Percentiles rank a stretch among this genome's conserved stretches.
These are phyloP conservation scores for Pelmatolapia mariae DNA, from an alignment of 2,113 vertebrate genomes.

Conservation along the genomic window DNA sequence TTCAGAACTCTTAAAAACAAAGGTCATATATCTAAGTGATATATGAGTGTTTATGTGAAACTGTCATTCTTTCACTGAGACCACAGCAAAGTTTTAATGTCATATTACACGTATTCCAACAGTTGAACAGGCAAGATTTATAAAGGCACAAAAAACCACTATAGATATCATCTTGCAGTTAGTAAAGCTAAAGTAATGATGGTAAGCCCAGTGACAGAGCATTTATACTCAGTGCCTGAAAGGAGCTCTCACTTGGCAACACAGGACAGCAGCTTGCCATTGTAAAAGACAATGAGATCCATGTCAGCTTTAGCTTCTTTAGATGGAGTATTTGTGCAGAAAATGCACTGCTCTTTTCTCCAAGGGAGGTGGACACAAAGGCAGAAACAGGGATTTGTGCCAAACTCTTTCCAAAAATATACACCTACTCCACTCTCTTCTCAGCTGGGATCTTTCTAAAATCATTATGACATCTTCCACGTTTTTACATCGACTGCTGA, in stretches of 20 bases:
- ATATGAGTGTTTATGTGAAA: not conserved
- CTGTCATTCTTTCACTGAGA: not conserved
- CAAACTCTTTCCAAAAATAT: constrained; percentile 14
- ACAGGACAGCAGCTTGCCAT: constrained; percentile 15
- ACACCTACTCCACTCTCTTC: not conserved
- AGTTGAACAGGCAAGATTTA: not conserved
- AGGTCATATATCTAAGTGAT: not conserved
- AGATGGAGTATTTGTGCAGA: constrained; percentile 18
- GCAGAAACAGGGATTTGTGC: not conserved
- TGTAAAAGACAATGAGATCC: constrained; percentile 38
- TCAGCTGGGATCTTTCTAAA: constrained; percentile 24
- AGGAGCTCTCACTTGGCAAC: constrained; percentile 20
- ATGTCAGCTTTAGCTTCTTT: constrained; percentile 33
- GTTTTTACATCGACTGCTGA: not conserved
- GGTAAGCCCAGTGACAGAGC: not conserved
- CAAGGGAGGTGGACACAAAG: constrained; percentile 17
- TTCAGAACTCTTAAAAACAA: not conserved
- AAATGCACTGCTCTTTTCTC: not conserved
- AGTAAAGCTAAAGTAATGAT: constrained; percentile 3
- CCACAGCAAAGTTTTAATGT: not conserved
- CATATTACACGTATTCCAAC: not conserved
- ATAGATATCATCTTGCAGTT: not conserved
- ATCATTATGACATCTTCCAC: not conserved
- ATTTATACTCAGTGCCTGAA: constrained; percentile 9
- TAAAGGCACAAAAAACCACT: not conserved